These are phyloP conservation scores for Tragelaphus buxtoni DNA, from an alignment of 2,113 vertebrate genomes.

Conservation along the genomic window DNA sequence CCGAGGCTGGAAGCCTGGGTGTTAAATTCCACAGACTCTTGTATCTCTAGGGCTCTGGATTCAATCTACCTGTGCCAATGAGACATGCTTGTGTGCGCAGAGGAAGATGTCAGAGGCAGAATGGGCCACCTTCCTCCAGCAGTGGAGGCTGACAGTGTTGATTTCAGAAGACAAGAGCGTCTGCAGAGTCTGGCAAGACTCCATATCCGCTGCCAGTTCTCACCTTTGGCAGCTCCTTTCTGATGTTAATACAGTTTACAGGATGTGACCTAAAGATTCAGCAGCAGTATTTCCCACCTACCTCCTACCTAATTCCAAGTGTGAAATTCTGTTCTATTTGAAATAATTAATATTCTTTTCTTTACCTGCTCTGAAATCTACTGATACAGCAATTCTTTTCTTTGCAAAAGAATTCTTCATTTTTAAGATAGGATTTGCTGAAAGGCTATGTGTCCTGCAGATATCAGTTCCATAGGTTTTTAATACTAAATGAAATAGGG, in stretches of 20 bases:
- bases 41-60: background rate
- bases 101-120: background rate
- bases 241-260: background rate
- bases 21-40: background rate
- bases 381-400: background rate
- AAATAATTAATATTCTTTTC: background rate
- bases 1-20: background rate
- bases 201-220: background rate
- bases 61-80: background rate
- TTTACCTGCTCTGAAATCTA: background rate
- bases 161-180: background rate
- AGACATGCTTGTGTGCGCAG: background rate
- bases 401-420: background rate
- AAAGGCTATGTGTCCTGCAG: background rate
- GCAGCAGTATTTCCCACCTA: background rate
- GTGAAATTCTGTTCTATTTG: background rate
- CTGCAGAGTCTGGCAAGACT: too few relatives aligned
- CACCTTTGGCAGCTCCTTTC: background rate
- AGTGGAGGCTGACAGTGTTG: too few relatives aligned
- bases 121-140: background rate
- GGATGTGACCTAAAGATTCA: background rate
- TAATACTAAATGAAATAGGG: background rate
- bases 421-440: background rate
- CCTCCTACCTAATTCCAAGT: background rate
- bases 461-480: background rate